These are phyloP conservation scores for Catagonus wagneri DNA, from an alignment of 2,113 vertebrate species.

Conservation along the genomic window DNA sequence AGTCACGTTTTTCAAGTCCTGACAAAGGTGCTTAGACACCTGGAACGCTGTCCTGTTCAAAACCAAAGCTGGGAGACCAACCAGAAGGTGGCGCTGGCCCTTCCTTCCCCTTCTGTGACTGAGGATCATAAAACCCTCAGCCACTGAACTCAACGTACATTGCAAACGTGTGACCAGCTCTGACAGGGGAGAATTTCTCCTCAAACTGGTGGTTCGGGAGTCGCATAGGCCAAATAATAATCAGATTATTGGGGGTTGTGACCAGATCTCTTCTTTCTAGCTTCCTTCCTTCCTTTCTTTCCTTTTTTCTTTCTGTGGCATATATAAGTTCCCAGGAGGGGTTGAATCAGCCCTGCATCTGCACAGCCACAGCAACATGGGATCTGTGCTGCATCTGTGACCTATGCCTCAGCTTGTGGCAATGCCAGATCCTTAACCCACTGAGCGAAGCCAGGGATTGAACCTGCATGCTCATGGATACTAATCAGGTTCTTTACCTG, in stretches of 20 bases:
- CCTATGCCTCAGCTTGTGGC: too few species aligned
- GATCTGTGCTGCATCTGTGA: too few species aligned
- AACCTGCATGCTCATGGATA: too few species aligned
- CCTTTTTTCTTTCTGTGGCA: too few species aligned
- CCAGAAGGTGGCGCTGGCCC: not conserved
- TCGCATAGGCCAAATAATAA: not conserved
- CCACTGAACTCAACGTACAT: not conserved
- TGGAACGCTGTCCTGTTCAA: not conserved
- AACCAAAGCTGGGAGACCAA: not conserved
- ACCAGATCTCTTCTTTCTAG: not conserved
- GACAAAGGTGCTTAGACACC: not conserved
- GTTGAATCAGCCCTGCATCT: too few species aligned
- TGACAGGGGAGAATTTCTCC: constrained; percentile 1
- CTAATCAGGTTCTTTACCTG: too few species aligned
- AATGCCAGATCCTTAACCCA: too few species aligned
- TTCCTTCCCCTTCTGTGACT: not conserved
- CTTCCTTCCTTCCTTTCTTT: too few species aligned
- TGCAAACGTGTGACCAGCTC: not conserved
- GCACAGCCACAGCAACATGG: too few species aligned
- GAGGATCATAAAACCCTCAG: not conserved
- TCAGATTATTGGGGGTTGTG: not conserved
- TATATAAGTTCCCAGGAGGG: too few species aligned
- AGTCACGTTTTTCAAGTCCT: not conserved
- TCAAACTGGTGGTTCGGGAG: constrained; percentile 20
- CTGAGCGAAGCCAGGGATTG: too few species aligned